Base-by-base conservation (phyloP, 2,113 vertebrate species). In the Vidua macroura region DNA sequence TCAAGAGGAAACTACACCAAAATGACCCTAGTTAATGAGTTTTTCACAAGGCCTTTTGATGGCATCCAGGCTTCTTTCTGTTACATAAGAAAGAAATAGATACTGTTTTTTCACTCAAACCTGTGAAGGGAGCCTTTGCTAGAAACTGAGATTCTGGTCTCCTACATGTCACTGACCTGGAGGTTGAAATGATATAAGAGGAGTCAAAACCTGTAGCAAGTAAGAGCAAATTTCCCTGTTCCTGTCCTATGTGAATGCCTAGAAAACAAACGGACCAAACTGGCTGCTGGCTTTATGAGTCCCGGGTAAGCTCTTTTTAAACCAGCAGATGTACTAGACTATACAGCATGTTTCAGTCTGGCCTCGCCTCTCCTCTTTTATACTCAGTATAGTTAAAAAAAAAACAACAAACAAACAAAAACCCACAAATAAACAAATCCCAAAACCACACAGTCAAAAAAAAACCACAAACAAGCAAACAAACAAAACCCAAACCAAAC, bases 351-450 rank as follows among this genome's bases (percentile, higher is more conserved):
- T 30, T 64, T 59, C 80, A 72, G 10, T 53, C 12, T 68, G 33
- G 27, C 13, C 20, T 13, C 23, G 24, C 11, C 72, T 75, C 27
- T 56, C 11, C 28, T 19, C 15, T 39, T 88, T 62, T 53, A 15
- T n/a, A 73, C 4, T 49, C 16, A 25, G 2, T 15, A 51, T 2
- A 62, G 15, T 69, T 68, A 48, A 73, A 73, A 75, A 68, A 48
- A 44, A 13, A 43, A 39, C 17, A 37, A 9, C 12, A 55, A 41
- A 7, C 8, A 52, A 53, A 25, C 6, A 63, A 44, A 59, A 25
- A 10, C 1, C 1, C 39, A 14, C n/a, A 25, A 67, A 28, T 2
- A 1, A 49, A 13, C 21, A 58, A 33, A 4, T 3, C 30, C 10
- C 13, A 46, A 25, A 35, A 44, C 11, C 12, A 63, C 10, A 59